A percentile compares a stretch with the other conserved stretches of the same genome.
Conservation (phyloP, 1,140 invertebrate genomes). For the Bombus fervidus region DNA sequence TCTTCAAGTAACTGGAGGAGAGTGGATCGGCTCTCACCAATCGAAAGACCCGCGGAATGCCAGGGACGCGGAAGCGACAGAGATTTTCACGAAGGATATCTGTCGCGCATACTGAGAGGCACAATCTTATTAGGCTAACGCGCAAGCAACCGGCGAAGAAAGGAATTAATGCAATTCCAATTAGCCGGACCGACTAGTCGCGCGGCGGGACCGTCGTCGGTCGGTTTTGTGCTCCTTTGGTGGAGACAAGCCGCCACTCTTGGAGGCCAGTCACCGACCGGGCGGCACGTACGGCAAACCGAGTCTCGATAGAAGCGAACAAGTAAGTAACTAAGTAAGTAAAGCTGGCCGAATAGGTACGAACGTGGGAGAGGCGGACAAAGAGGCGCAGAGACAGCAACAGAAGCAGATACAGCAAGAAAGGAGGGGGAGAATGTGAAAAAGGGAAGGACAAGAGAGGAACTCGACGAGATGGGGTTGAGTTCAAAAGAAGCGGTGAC, state of each 20-base stretch:
- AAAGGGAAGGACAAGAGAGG: conserved; percentile 26
- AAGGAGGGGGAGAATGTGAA: neutral
- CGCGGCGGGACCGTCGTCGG: conserved; percentile 34
- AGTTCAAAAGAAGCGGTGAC: conserved; percentile 30
- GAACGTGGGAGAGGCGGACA: conserved; percentile 48
- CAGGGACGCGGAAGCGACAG: conserved; percentile 43
- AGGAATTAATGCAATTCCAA: conserved; percentile 74
- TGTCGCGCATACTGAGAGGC: conserved; percentile 50
- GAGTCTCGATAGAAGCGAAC: conserved; percentile 54
- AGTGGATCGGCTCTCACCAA: no score
- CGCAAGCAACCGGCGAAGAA: conserved; percentile 54
- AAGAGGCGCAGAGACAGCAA: conserved; percentile 24
- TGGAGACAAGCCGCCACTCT: conserved; percentile 60
- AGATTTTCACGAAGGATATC: conserved; percentile 51
- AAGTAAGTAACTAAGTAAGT: conserved; percentile 60
- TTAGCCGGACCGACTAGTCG: conserved; percentile 62
- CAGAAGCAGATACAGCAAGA: neutral
- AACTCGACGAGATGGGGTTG: conserved; percentile 25
- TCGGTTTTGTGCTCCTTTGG: conserved; percentile 64
- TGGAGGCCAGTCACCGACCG: conserved; percentile 45
- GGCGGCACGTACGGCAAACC: conserved; percentile 41
- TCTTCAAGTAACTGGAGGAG: neutral
- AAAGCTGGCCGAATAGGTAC: conserved; percentile 55
- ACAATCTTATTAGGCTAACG: conserved; percentile 60
- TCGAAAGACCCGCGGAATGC: conserved; percentile 32